phyloP scores from a whole-genome alignment of 2,888 invertebrate species.

The Corbicula japonica region DNA sequence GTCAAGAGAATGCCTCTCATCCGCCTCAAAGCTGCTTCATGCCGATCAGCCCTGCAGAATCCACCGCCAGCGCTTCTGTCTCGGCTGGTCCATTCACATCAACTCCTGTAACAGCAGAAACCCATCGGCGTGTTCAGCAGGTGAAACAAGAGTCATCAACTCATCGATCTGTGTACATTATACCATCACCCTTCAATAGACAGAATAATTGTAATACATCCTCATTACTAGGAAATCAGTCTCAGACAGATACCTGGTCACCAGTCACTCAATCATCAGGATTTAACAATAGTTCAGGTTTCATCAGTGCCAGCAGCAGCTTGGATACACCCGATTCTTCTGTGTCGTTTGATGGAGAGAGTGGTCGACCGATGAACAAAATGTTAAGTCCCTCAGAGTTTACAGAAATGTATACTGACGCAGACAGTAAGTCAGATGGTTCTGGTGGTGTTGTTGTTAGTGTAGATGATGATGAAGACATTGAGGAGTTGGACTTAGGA shows the following conservation, averaged over 20 bases:
- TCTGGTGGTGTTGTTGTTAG: conserved; percentile 43
- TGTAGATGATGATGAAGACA: conserved; percentile 19
- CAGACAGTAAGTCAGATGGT: conserved; percentile 14
- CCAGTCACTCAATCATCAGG: conserved; percentile 10
- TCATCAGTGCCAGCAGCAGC: conserved; percentile 62
- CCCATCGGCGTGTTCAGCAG: conserved; percentile 42
- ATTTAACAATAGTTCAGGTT: conserved; percentile 64
- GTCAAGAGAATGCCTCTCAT: conserved; percentile 26
- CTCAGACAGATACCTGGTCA: background rate
- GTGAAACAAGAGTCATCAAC: conserved; percentile 51
- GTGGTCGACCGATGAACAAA: background rate
- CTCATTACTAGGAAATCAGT: too few relatives aligned
- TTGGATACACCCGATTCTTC: conserved; percentile 58
- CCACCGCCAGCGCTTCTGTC: conserved; percentile 6
- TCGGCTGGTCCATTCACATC: conserved; percentile 50
- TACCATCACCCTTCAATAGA: conserved; percentile 57
- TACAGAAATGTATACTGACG: conserved; percentile 1
- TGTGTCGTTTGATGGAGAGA: conserved; percentile 45
- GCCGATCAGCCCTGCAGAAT: conserved; percentile 36
- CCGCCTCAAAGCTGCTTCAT: conserved; percentile 27
- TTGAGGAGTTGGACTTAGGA: conserved; percentile 38
- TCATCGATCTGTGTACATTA: conserved; percentile 62
- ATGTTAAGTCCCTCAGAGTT: conserved; percentile 8
- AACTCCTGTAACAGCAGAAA: conserved; percentile 48
- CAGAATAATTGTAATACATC: conserved; percentile 32